These are phyloP conservation scores for Parthenolecanium corni DNA, from an alignment of 2,888 invertebrate species.

Conservation along the genomic window DNA sequence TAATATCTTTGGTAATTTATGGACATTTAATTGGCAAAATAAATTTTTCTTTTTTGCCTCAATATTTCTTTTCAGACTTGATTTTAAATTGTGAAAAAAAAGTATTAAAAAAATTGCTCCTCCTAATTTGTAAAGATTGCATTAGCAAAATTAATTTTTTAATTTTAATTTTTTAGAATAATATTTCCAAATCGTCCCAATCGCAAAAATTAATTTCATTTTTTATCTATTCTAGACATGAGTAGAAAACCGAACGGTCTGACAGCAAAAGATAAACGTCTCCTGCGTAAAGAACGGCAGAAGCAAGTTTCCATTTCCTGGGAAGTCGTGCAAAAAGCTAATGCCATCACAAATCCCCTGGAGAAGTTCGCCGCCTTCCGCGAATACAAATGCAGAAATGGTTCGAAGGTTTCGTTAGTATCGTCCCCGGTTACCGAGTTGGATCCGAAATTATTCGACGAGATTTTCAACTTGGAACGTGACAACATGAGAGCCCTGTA, in stretches of 20 bases:
- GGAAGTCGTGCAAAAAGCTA: constrained; percentile 21
- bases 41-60: too few relatives aligned
- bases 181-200: too few relatives aligned
- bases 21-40: too few relatives aligned
- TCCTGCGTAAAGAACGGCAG: constrained; percentile 19
- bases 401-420: background rate
- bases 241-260: constrained; percentile 13
- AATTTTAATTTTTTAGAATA: too few relatives aligned
- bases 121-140: too few relatives aligned
- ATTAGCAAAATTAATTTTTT: too few relatives aligned
- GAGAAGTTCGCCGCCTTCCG: constrained; percentile 10
- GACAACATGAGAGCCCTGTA: constrained; percentile 68
- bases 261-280: constrained; percentile 22
- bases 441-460: constrained; percentile 40
- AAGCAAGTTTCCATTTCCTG: constrained; percentile 7
- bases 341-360: constrained; percentile 11
- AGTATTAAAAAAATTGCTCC: too few relatives aligned
- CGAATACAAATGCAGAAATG: constrained; percentile 15
- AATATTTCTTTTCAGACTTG: too few relatives aligned
- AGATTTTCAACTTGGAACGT: constrained; percentile 64
- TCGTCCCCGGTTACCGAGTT: constrained; percentile 17
- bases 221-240: background rate
- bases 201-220: too few relatives aligned
- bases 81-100: too few relatives aligned
- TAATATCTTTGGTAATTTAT: too few relatives aligned